phyloP scores from a whole-genome alignment of 2,888 invertebrate genomes.

The Oscheius myriophilus region DNA sequence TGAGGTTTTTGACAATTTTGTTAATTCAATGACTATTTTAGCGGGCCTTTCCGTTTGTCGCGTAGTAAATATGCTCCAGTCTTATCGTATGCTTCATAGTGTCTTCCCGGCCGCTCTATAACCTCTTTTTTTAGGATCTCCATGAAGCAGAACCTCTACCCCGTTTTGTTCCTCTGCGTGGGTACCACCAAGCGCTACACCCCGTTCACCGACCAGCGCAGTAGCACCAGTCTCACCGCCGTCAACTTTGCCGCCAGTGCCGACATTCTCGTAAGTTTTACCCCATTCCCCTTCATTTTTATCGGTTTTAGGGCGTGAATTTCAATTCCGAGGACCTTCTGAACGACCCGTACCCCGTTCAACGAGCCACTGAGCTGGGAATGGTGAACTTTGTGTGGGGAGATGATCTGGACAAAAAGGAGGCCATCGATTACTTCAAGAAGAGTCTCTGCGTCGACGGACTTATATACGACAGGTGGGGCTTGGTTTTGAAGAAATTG shows the following conservation, averaged over 20 bases:
- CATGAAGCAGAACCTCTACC: constrained; percentile 94
- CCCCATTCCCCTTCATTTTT: constrained; percentile 12
- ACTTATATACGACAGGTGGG: constrained; percentile 90
- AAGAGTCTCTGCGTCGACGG: constrained; percentile 91
- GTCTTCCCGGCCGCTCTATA: no score
- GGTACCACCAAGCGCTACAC: constrained; percentile 81
- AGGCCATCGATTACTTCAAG: constrained; percentile 86
- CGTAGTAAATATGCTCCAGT: no score
- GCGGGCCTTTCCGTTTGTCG: no score
- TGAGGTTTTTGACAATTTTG: constrained; percentile 32
- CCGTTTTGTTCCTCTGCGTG: constrained; percentile 91
- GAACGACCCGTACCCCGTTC: constrained; percentile 78
- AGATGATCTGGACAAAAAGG: constrained; percentile 86
- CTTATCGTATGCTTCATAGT: no score
- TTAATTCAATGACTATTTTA: no score
- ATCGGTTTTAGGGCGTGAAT: constrained; percentile 80
- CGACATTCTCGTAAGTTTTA: constrained; percentile 52
- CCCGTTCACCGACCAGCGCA: constrained; percentile 76
- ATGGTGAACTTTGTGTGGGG: constrained; percentile 94
- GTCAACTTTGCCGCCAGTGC: constrained; percentile 66
- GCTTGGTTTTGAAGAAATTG: constrained; percentile 15
- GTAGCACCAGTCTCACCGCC: constrained; percentile 62
- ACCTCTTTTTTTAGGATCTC: constrained; percentile 76
- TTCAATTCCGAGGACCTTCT: constrained; percentile 89
- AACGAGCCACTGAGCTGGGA: constrained; percentile 80